Percentiles rank a stretch among this genome's conserved stretches.
Evolutionary conservation across 1,140 invertebrate species (phyloP).

Genomic region (Sitobion miscanthi): DNA sequence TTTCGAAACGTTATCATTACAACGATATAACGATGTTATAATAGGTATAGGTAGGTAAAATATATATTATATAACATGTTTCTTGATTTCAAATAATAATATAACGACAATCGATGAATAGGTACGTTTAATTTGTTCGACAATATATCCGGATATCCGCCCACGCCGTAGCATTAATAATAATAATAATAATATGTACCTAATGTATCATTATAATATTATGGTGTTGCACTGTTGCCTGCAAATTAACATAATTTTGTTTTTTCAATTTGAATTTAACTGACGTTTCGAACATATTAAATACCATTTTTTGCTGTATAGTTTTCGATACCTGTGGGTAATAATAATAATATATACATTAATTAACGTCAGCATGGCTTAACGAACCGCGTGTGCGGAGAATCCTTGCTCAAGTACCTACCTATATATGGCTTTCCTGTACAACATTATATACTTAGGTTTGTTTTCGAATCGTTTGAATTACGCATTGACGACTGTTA

Average conservation of each 20-base stretch:
- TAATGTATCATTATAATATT: not conserved
- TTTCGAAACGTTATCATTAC: not conserved
- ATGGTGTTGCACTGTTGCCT: not conserved
- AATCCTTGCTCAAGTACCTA: not conserved
- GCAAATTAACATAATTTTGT: slow-evolving; percentile 29
- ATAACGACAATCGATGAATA: slow-evolving; percentile 16
- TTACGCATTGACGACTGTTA: too few species aligned
- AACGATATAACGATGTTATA: not conserved
- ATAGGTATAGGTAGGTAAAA: not conserved
- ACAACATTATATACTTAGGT: too few species aligned
- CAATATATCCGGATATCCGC: slow-evolving; percentile 6
- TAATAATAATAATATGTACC: not conserved
- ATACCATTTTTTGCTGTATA: not conserved
- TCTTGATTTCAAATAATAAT: not conserved
- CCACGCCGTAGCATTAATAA: not conserved
- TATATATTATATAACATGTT: not conserved
- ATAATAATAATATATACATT: not conserved
- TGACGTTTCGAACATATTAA: not conserved
- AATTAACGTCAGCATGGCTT: not conserved
- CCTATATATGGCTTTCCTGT: too few species aligned
- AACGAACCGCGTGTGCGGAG: not conserved
- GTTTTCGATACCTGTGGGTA: not conserved
- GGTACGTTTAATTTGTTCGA: slow-evolving; percentile 33
- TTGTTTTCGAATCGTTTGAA: too few species aligned
- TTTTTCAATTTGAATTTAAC: not conserved